These are phyloP conservation scores for Molothrus ater DNA, from an alignment of 2,797 vertebrate genomes.

Conservation along the genomic window DNA sequence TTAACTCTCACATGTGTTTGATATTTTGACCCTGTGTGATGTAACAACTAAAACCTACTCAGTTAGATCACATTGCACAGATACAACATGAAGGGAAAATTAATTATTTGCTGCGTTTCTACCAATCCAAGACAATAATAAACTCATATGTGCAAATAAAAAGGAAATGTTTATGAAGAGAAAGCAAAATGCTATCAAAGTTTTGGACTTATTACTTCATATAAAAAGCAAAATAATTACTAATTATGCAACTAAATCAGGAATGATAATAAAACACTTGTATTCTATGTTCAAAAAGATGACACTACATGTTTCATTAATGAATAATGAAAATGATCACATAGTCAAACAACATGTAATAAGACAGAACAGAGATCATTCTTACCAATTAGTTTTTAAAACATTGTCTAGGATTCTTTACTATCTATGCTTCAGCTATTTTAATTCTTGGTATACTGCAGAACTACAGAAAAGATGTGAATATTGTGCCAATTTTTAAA, in stretches of 20 bases:
- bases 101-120: not conserved
- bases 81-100: not conserved
- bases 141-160: not conserved
- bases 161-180: not conserved
- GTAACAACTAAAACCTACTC: not conserved
- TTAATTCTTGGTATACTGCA: not conserved
- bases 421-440: not conserved
- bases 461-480: not conserved
- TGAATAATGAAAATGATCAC: not conserved
- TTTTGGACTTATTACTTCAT: not conserved
- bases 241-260: not conserved
- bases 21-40: not conserved
- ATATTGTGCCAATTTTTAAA: not conserved
- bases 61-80: not conserved
- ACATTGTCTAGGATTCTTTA: not conserved
- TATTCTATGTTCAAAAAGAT: not conserved
- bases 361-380: not conserved
- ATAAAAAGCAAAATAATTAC: not conserved
- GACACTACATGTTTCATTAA: not conserved
- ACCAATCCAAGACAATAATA: not conserved
- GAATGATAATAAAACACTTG: not conserved
- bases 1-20: not conserved
- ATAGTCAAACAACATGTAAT: not conserved
- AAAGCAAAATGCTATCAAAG: not conserved
- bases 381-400: not conserved